Conservation (phyloP, 2,113 vertebrate genomes). For the Scomber scombrus region DNA sequence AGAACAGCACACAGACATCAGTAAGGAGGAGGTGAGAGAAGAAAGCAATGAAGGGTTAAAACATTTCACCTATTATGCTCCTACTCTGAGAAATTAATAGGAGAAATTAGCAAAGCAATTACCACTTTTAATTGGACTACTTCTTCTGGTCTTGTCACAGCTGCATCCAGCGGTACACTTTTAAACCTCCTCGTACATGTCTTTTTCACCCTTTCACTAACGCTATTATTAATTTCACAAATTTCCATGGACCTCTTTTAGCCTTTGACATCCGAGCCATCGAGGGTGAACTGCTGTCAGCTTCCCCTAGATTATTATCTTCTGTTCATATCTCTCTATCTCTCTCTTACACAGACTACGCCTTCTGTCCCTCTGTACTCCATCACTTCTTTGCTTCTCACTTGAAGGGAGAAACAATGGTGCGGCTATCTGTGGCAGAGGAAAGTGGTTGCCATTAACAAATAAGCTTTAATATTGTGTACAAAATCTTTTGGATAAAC, state of each 20-base stretch:
- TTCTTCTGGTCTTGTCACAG: slow-evolving; percentile 86
- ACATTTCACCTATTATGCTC: slow-evolving; percentile 83
- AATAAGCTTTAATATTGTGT: slow-evolving; percentile 34
- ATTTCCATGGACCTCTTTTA: slow-evolving; percentile 82
- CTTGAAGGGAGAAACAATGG: slow-evolving; percentile 32
- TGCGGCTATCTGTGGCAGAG: slow-evolving; percentile 17
- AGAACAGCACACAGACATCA: slow-evolving; percentile 44
- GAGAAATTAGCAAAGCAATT: slow-evolving; percentile 89
- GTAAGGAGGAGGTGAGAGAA: slow-evolving; percentile 45
- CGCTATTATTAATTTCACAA: slow-evolving; percentile 85
- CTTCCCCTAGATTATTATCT: slow-evolving; percentile 74
- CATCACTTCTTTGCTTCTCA: slow-evolving; percentile 29
- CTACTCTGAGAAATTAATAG: slow-evolving; percentile 85
- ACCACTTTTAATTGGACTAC: slow-evolving; percentile 88
- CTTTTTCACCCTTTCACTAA: slow-evolving; percentile 74
- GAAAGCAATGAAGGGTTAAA: slow-evolving; percentile 79
- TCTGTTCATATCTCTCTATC: slow-evolving; percentile 59
- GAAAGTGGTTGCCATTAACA: slow-evolving; percentile 53
- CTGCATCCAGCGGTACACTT: slow-evolving; percentile 79
- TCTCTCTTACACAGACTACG: slow-evolving; percentile 21
- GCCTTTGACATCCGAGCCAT: slow-evolving; percentile 82
- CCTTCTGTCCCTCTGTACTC: slow-evolving; percentile 35
- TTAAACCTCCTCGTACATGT: slow-evolving; percentile 66
- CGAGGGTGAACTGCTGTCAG: slow-evolving; percentile 79
- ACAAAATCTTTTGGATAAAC: slow-evolving; percentile 40